These are phyloP conservation scores for Hafferia zeledoni DNA, from an alignment of 2,797 vertebrate genomes.

Conservation along the genomic window DNA sequence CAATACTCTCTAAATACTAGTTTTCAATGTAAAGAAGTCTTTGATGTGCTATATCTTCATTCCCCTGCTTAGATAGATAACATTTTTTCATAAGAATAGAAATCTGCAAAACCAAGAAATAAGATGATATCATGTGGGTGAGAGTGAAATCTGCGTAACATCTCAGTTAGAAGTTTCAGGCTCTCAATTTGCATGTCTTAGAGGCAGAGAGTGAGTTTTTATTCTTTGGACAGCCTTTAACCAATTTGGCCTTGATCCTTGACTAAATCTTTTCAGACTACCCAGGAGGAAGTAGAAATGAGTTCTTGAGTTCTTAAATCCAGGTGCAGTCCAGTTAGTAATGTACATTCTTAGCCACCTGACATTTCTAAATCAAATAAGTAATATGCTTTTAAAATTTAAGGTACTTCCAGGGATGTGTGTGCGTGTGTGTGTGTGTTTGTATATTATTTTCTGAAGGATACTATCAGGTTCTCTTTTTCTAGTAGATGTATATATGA, in stretches of 20 bases:
- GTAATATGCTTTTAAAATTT: neutral
- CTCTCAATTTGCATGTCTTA: neutral
- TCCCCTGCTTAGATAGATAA: neutral
- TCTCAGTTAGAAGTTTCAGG: neutral
- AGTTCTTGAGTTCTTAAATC: neutral
- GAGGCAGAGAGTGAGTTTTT: neutral
- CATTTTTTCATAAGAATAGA: neutral
- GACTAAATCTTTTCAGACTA: neutral
- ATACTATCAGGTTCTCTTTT: neutral
- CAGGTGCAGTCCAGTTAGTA: neutral
- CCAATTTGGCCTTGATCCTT: neutral
- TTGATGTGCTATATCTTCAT: neutral
- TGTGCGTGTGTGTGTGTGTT: rapidly evolving
- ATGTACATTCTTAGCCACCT: neutral
- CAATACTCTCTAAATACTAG: neutral
- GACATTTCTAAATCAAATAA: neutral
- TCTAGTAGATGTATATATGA: neutral
- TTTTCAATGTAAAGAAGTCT: neutral
- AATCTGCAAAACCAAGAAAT: neutral
- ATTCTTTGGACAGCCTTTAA: neutral
- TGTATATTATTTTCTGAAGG: neutral
- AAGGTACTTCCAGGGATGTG: neutral
- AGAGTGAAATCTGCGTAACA: neutral
- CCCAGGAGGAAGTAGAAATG: neutral
- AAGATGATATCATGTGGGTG: neutral